These are phyloP conservation scores for Argentina silus DNA, from an alignment of 2,797 vertebrate genomes.

Conservation along the genomic window DNA sequence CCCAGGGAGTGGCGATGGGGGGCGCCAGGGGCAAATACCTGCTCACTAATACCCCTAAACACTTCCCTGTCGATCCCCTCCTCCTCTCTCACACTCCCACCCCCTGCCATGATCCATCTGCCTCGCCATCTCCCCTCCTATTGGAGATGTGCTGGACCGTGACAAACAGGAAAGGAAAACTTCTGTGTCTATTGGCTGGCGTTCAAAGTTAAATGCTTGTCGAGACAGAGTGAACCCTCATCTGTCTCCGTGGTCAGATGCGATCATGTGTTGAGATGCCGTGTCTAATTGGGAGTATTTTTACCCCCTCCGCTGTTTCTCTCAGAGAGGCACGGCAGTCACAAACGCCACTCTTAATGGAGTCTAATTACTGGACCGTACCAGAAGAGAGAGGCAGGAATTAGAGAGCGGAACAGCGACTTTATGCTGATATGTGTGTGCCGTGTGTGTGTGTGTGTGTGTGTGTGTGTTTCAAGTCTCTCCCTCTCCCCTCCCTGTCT, in stretches of 20 bases:
- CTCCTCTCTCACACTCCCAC: slow-evolving; percentile 21
- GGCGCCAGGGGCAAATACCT: slow-evolving; percentile 36
- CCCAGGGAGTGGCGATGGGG: slow-evolving; percentile 48
- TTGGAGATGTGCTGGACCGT: slow-evolving; percentile 59
- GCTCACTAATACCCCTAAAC: slow-evolving; percentile 51
- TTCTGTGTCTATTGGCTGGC: slow-evolving; percentile 33
- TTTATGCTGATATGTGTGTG: slow-evolving; percentile 1
- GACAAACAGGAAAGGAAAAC: slow-evolving; percentile 39
- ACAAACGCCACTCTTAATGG: slow-evolving; percentile 73
- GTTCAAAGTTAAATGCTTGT: slow-evolving; percentile 47
- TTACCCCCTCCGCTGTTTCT: slow-evolving; percentile 57
- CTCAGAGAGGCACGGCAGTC: slow-evolving; percentile 64
- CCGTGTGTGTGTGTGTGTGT: slow-evolving; percentile 16
- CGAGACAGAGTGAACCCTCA: slow-evolving; percentile 48
- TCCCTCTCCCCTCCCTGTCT: background rate
- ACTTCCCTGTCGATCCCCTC: slow-evolving; percentile 62
- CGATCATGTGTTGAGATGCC: slow-evolving; percentile 49
- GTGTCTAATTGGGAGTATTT: slow-evolving; percentile 74
- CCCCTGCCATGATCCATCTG: slow-evolving; percentile 15
- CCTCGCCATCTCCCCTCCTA: slow-evolving; percentile 62
- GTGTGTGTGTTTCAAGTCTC: background rate
- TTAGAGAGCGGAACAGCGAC: slow-evolving; percentile 60
- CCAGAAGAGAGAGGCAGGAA: slow-evolving; percentile 33
- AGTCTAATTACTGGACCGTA: slow-evolving; percentile 70
- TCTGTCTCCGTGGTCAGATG: slow-evolving; percentile 58